phyloP scores from a whole-genome alignment of 2,888 invertebrate genomes.

The Perizoma flavofasciatum region DNA sequence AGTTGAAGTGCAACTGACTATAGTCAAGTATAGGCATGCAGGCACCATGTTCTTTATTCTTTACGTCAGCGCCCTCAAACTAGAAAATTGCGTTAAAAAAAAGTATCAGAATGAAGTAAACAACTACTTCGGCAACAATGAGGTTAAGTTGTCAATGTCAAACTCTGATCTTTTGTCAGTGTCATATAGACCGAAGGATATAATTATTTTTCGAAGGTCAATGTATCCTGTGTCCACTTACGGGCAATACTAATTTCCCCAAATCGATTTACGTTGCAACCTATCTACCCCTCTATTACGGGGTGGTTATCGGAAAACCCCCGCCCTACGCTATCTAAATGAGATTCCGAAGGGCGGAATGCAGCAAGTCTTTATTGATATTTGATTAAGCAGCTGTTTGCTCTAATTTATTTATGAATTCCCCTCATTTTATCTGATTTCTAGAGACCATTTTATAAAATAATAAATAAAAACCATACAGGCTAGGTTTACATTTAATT shows the following conservation, averaged over 20 bases:
- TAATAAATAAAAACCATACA: too few species aligned
- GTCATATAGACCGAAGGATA: too few species aligned
- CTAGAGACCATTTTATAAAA: too few species aligned
- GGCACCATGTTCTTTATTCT: not conserved
- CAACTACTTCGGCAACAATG: too few species aligned
- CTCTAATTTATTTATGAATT: not conserved
- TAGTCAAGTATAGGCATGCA: not conserved
- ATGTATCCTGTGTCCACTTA: not conserved
- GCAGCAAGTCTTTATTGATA: conserved; percentile 13
- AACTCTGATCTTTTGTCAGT: too few species aligned
- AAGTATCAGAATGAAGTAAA: too few species aligned
- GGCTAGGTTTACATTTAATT: too few species aligned
- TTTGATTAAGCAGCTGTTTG: not conserved
- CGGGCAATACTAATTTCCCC: conserved; percentile 5
- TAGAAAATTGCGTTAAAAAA: too few species aligned
- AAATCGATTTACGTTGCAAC: conserved; percentile 8
- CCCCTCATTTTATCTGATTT: too few species aligned
- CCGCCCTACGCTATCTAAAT: conserved; percentile 20
- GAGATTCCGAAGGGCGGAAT: conserved; percentile 24
- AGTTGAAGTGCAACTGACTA: not conserved
- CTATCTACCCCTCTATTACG: conserved; percentile 2
- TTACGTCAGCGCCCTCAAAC: too few species aligned
- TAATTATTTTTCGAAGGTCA: too few species aligned
- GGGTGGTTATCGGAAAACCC: conserved; percentile 12
- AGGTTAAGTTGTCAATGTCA: too few species aligned